phyloP scores from a whole-genome alignment of 2,113 vertebrate species.

The Xiphophorus hellerii region DNA sequence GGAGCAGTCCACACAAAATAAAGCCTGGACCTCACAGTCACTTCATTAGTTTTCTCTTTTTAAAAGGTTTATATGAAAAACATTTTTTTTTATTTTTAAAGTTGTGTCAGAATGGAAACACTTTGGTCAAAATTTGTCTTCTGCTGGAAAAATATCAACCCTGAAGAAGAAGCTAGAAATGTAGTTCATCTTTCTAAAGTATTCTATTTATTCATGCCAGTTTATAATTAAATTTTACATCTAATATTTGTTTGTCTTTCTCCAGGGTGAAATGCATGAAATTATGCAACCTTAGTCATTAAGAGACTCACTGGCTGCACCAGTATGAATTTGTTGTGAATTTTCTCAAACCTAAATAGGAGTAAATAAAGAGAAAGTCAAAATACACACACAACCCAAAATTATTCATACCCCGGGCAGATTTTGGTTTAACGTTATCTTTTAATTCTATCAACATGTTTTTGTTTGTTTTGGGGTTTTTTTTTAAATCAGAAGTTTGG shows the following conservation, averaged over 20 bases:
- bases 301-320: neutral
- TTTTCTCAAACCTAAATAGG: neutral
- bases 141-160: neutral
- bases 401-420: neutral
- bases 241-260: neutral
- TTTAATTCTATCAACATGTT: neutral
- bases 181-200: neutral
- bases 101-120: neutral
- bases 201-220: too few species aligned
- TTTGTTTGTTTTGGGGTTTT: too few species aligned
- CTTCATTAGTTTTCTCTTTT: neutral
- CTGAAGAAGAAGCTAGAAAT: neutral
- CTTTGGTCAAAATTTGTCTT: neutral
- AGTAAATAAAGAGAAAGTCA: neutral
- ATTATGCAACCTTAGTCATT: neutral
- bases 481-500: too few species aligned
- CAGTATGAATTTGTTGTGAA: neutral
- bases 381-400: neutral
- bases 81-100: neutral
- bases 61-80: neutral
- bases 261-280: neutral
- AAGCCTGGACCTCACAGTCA: neutral
- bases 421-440: neutral
- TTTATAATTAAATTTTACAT: neutral
- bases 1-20: constrained; percentile 1